Evolutionary conservation across 2,113 vertebrate species (phyloP), one percentile per base, ranked within the genome.

Genomic region (Caretta caretta): DNA sequence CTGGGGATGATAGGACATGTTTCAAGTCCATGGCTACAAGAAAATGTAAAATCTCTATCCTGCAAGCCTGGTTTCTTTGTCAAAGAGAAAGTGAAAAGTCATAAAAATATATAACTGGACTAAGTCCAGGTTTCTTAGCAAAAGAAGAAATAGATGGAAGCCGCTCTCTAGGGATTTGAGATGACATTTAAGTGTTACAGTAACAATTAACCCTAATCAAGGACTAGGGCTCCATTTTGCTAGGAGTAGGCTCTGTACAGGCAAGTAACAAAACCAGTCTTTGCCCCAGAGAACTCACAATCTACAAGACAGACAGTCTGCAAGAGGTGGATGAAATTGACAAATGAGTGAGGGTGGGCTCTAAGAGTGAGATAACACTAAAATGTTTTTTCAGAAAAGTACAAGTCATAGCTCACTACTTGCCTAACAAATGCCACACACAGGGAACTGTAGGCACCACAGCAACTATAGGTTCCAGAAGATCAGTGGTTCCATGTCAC

Each of bases 81-180:
- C 56, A 91, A 96, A 87, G 75, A 20, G 10, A 91, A 59, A 90
- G 65, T 91, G 0, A 83, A 51, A 88, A 91, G 86, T 53, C 51
- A 72, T 84, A 84, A 95, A 95, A 96, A 95, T 90, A 95, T 96
- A 93, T 82, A 91, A 79, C 78, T 88, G 96, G 93, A 97, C 31
- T 35, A 72, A n/a, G 65, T 17, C 65, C 65, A 69, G 16, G 35
- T 69, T 38, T 72, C 16, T n/a, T n/a, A 72, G 35, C 35, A 72
- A 72, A 72, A n/a, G 65, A 72, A 72, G 35, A n/a, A 72, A 72
- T 9, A 72, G 35, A 89, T 82, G 84, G 83, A 94, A 96, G 54
- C n/a, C 78, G 69, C 78, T n/a, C 50, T 72, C 38, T 65, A 83
- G 75, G 93, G 90, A 93, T 94, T 90, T 92, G 56, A 69, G 35